A percentile compares a stretch with the other conserved stretches of the same genome.
These are phyloP conservation scores for Hydrozoanthus tunicans DNA, from an alignment of 64 coral and sea anemone genomes.

Conservation along the genomic window DNA sequence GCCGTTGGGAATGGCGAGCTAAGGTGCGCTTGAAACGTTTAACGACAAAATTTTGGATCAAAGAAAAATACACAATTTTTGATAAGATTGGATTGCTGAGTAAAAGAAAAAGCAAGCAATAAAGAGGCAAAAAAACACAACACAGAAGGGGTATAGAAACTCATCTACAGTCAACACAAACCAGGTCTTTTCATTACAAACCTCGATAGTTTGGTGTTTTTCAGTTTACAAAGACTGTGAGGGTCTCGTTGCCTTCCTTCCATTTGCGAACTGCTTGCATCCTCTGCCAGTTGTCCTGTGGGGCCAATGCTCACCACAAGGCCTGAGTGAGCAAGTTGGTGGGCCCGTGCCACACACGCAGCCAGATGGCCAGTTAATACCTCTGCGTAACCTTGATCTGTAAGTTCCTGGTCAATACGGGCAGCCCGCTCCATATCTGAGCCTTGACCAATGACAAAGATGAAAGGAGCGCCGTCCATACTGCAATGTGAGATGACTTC, in stretches of 20 bases:
- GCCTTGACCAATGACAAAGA: slow-evolving; percentile 82
- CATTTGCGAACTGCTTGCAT: background rate
- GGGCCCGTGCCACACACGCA: slow-evolving; percentile 69
- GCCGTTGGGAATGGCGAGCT: no score
- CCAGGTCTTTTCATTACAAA: background rate
- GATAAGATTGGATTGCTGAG: no score
- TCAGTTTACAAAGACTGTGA: slow-evolving; percentile 28
- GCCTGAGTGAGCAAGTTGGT: slow-evolving; percentile 72
- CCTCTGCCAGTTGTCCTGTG: slow-evolving; percentile 21
- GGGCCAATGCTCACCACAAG: slow-evolving; percentile 81
- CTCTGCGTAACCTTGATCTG: slow-evolving; percentile 73
- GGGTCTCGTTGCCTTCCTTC: slow-evolving; percentile 50
- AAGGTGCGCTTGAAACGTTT: no score
- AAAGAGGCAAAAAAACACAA: no score
- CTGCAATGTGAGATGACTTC: background rate
- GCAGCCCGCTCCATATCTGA: slow-evolving; percentile 89
- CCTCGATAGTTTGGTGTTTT: slow-evolving; percentile 48
- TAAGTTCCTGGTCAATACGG: slow-evolving; percentile 87
- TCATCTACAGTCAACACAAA: background rate
- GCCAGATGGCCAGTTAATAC: slow-evolving; percentile 70
- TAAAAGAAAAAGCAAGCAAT: no score
- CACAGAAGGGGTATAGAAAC: no score
- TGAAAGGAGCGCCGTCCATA: slow-evolving; percentile 60
- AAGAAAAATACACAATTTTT: no score
- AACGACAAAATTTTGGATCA: no score